A percentile compares a stretch with the other conserved stretches of the same genome.
These are phyloP conservation scores for Champsocephalus esox DNA, from an alignment of 2,797 vertebrate species.

Conservation along the genomic window DNA sequence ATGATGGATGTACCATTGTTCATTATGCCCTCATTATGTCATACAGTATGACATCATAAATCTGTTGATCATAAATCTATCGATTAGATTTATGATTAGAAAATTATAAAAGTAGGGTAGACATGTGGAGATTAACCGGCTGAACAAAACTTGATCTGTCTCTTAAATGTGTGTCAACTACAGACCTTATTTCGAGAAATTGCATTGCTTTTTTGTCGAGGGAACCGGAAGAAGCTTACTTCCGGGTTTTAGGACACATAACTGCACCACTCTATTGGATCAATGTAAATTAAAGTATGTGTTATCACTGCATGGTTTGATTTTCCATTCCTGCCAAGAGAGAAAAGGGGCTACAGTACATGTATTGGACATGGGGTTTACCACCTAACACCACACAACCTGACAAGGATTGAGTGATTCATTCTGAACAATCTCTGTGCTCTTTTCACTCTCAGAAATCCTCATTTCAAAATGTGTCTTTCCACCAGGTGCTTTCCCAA, in stretches of 20 bases:
- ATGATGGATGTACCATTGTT: conserved; percentile 8
- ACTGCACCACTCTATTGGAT: background rate
- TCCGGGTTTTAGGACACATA: no score
- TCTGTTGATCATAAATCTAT: no score
- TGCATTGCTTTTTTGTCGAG: no score
- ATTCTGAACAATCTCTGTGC: conserved; percentile 14
- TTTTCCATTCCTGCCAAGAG: background rate
- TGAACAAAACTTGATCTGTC: no score
- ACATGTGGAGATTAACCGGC: no score
- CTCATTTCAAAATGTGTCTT: conserved; percentile 49
- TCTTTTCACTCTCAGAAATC: conserved; percentile 53
- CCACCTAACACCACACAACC: conserved; percentile 8
- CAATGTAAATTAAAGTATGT: background rate
- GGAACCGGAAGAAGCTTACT: no score
- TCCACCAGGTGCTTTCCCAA: conserved; percentile 62
- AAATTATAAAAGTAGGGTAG: no score
- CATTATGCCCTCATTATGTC: background rate
- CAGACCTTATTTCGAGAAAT: no score
- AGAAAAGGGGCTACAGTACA: background rate
- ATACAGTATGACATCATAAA: no score
- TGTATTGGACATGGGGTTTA: conserved; percentile 14
- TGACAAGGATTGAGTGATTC: conserved; percentile 45
- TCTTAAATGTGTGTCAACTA: no score
- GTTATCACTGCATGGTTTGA: background rate
- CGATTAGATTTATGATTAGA: no score